Percentiles rank a stretch among this genome's conserved stretches.
Evolutionary conservation across 2,797 vertebrate species (phyloP).

Genomic region (Semaprochilodus insignis): DNA sequence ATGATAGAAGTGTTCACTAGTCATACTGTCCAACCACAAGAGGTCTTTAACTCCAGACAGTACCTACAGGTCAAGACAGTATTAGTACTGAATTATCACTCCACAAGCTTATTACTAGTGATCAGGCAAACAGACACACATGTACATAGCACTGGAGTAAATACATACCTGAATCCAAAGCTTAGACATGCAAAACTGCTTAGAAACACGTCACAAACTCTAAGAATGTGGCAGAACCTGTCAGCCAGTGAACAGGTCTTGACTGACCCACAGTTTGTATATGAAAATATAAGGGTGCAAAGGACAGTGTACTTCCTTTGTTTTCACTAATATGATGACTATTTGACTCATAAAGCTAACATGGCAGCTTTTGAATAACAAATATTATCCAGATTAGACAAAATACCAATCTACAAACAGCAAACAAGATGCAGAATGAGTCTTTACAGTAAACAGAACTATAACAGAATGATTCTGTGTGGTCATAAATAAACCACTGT

Average conservation of each 20-base stretch:
- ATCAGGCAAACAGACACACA: background rate
- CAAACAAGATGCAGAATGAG: background rate
- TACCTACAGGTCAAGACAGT: background rate
- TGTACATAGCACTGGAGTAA: background rate
- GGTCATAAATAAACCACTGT: background rate
- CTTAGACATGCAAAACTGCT: background rate
- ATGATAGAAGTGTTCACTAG: too few relatives aligned
- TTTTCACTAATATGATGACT: background rate
- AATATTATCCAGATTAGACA: background rate
- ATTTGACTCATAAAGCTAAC: background rate
- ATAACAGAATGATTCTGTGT: background rate
- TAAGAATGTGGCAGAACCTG: background rate
- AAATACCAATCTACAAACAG: background rate
- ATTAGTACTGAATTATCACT: background rate
- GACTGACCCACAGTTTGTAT: background rate
- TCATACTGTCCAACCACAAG: background rate
- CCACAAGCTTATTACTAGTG: background rate
- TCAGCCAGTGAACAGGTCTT: background rate
- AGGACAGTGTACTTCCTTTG: background rate
- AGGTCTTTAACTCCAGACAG: background rate
- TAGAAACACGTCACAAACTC: background rate
- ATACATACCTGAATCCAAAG: too few relatives aligned
- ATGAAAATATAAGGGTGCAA: conserved; percentile 1
- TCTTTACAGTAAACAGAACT: background rate
- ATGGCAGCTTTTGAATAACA: background rate